phyloP scores from a whole-genome alignment of 2,888 invertebrate genomes.

The Proisotoma minuta region DNA sequence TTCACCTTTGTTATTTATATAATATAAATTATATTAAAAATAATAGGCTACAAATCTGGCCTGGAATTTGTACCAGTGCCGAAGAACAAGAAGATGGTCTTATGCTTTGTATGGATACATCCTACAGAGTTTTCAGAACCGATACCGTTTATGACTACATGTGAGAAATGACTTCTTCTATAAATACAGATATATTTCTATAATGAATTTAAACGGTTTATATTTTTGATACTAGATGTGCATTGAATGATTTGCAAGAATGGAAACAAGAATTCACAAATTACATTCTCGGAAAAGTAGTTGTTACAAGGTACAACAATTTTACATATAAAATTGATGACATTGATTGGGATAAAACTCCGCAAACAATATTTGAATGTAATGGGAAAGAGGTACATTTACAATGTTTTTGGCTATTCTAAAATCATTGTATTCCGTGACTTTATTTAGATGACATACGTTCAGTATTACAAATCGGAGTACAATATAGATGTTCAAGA shows the following conservation, averaged over 20 bases:
- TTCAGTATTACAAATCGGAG: constrained; percentile 75
- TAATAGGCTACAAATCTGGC: constrained; percentile 77
- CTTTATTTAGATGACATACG: constrained; percentile 56
- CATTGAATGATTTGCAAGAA: neutral
- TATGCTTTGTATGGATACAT: constrained; percentile 79
- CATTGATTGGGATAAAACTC: constrained; percentile 70
- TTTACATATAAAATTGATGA: constrained; percentile 82
- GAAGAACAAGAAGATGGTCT: constrained; percentile 83
- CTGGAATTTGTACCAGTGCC: constrained; percentile 82
- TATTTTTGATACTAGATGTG: constrained; percentile 7
- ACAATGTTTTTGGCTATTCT: neutral
- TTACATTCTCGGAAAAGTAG: constrained; percentile 56
- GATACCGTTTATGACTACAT: constrained; percentile 60
- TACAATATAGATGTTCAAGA: constrained; percentile 72
- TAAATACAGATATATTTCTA: too few relatives aligned
- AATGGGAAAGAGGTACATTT: constrained; percentile 18
- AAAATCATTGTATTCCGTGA: too few relatives aligned
- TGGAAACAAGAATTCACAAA: constrained; percentile 48
- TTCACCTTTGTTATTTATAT: neutral
- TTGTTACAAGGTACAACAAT: constrained; percentile 85
- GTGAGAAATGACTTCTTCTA: constrained; percentile 20
- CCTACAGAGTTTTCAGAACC: constrained; percentile 75
- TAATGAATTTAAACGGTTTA: too few relatives aligned
- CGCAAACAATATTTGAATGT: constrained; percentile 63
- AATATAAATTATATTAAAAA: neutral